Evolutionary conservation across 2,797 vertebrate species (phyloP).

Genomic region (Cetoscarus ocellatus): DNA sequence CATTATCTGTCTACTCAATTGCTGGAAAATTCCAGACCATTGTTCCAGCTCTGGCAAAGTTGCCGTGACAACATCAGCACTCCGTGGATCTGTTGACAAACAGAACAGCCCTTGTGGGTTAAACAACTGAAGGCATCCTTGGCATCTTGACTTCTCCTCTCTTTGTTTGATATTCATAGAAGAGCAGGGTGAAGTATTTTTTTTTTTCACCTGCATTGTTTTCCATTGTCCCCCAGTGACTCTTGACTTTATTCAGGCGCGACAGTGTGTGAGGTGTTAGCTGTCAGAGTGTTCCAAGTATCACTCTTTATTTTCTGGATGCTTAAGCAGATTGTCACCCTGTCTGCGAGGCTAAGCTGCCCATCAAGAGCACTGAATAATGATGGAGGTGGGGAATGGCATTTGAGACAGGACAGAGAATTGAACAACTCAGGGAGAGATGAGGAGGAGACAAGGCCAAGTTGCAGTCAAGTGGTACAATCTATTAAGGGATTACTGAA

Average conservation of each 20-base stretch:
- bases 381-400: conserved; percentile 15
- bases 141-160: neutral
- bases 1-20: conserved; percentile 6
- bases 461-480: neutral
- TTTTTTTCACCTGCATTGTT: neutral
- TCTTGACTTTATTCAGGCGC: conserved; percentile 22
- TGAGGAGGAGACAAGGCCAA: neutral
- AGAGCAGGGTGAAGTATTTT: neutral
- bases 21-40: conserved; percentile 11
- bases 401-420: neutral
- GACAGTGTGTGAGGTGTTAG: conserved; percentile 5
- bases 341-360: conserved; percentile 12
- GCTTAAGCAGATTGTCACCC: conserved; percentile 37
- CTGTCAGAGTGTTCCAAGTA: conserved; percentile 10
- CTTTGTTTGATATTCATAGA: conserved; percentile 37
- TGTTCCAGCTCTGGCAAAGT: conserved; percentile 12
- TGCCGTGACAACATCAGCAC: conserved; percentile 36
- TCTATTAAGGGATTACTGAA: neutral
- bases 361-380: conserved; percentile 10
- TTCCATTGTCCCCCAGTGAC: neutral
- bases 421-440: neutral
- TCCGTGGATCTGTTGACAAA: neutral
- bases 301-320: conserved; percentile 37
- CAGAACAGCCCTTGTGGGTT: neutral
- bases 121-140: neutral